These are phyloP conservation scores for Notolabrus celidotus DNA, from an alignment of 2,797 vertebrate species.

Conservation along the genomic window DNA sequence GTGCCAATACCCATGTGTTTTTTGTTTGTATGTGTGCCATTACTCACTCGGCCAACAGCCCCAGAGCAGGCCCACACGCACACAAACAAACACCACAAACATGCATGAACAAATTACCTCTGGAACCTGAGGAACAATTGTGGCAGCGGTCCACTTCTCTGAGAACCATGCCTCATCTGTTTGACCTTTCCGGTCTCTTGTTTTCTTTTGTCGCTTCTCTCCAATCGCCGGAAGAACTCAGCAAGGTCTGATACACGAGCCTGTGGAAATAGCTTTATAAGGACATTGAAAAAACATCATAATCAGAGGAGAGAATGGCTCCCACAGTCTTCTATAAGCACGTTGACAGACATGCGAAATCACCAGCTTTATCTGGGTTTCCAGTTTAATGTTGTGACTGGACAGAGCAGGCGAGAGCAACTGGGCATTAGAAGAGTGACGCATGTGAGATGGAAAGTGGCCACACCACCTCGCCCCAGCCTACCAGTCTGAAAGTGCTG, in stretches of 20 bases:
- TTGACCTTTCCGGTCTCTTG: slow-evolving; percentile 55
- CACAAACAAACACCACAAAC: slow-evolving; percentile 44
- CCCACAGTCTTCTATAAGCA: slow-evolving; percentile 23
- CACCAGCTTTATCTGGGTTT: slow-evolving; percentile 36
- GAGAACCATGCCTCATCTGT: slow-evolving; percentile 49
- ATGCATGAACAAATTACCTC: slow-evolving; percentile 38
- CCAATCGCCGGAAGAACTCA: slow-evolving; percentile 71
- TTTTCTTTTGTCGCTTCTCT: slow-evolving; percentile 70
- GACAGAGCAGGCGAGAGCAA: slow-evolving; percentile 46
- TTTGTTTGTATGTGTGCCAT: slow-evolving; percentile 22
- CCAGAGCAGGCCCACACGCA: slow-evolving; percentile 25
- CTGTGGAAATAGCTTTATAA: slow-evolving; percentile 44
- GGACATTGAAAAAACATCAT: slow-evolving; percentile 31
- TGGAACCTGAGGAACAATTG: slow-evolving; percentile 63
- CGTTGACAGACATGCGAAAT: slow-evolving; percentile 51
- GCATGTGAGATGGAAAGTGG: slow-evolving; percentile 62
- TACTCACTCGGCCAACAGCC: slow-evolving; percentile 8
- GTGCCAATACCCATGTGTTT: slow-evolving; percentile 18
- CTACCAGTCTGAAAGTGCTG: slow-evolving; percentile 61
- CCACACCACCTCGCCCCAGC: slow-evolving; percentile 62
- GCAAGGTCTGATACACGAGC: slow-evolving; percentile 38
- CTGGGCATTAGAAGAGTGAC: slow-evolving; percentile 47
- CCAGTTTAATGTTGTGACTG: slow-evolving; percentile 45
- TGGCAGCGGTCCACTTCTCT: slow-evolving; percentile 44
- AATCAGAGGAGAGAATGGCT: slow-evolving; percentile 39